These are phyloP conservation scores for Acanthococcus lagerstroemiae DNA, from an alignment of 2,888 invertebrate species.

Conservation along the genomic window DNA sequence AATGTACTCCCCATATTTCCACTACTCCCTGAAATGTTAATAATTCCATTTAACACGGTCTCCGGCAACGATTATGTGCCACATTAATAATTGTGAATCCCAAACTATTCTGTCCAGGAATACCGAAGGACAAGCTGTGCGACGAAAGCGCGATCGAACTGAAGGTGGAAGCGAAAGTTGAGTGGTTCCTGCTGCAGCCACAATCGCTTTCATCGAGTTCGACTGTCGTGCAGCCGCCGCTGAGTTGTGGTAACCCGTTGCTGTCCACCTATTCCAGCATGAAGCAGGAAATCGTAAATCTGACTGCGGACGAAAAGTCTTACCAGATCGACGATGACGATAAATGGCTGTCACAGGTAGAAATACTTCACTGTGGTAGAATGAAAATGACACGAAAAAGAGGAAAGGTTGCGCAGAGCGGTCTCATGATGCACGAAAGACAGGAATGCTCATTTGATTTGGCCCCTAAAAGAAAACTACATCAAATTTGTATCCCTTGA, in stretches of 20 bases:
- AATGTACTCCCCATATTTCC: no score
- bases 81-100: not conserved
- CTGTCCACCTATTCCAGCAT: conserved; percentile 38
- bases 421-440: no score
- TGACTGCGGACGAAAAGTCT: conserved; percentile 20
- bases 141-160: conserved; percentile 80
- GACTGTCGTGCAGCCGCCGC: conserved; percentile 62
- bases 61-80: no score
- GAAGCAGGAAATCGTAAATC: conserved; percentile 35
- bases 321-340: conserved; percentile 48
- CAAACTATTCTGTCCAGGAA: conserved; percentile 44
- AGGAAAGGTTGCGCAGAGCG: no score
- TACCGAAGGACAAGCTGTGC: conserved; percentile 73
- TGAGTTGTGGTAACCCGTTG: conserved; percentile 59
- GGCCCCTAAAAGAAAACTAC: no score
- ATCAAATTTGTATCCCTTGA: no score
- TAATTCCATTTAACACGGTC: no score
- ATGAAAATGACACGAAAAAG: no score
- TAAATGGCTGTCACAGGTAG: conserved; percentile 69
- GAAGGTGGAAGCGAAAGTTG: conserved; percentile 73
- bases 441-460: no score
- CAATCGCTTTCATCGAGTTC: conserved; percentile 41
- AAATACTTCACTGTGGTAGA: no score
- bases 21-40: no score
- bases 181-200: conserved; percentile 71